Evolutionary conservation across 2,888 invertebrate species (phyloP).

Genomic region (Hyalella azteca): DNA sequence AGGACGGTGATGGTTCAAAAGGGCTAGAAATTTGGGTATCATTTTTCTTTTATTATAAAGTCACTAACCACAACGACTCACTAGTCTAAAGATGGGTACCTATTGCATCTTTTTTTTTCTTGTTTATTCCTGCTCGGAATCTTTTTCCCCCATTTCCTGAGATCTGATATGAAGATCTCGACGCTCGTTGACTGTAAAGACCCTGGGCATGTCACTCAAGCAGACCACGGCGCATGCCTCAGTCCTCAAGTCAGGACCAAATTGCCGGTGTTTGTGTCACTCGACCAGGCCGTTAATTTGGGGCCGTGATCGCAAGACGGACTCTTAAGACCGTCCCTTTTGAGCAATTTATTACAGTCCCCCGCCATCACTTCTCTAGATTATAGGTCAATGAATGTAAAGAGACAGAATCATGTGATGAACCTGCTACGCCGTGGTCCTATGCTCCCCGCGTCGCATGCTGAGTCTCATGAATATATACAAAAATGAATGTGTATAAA

Average conservation of each 20-base stretch:
- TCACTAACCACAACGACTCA: too few species aligned
- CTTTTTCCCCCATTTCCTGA: too few species aligned
- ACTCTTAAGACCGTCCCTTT: slow-evolving; percentile 2
- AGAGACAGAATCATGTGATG: not conserved
- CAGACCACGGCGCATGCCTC: not conserved
- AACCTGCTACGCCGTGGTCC: too few species aligned
- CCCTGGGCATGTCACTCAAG: not conserved
- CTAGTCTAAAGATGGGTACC: too few species aligned
- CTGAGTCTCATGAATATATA: too few species aligned
- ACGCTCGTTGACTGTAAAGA: not conserved
- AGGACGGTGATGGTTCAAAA: not conserved
- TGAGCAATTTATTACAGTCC: slow-evolving; percentile 12
- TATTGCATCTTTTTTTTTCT: too few species aligned
- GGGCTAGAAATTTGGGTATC: too few species aligned
- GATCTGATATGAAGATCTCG: too few species aligned
- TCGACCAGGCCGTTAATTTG: slow-evolving; percentile 3
- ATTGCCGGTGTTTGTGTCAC: slow-evolving; percentile 4
- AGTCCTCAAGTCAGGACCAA: not conserved
- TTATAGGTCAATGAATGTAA: slow-evolving; percentile 24
- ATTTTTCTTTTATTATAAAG: too few species aligned
- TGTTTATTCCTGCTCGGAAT: too few species aligned
- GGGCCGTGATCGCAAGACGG: slow-evolving; percentile 2
- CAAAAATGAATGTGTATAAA: too few species aligned
- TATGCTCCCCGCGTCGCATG: too few species aligned
- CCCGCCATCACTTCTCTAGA: not conserved